Evolutionary conservation across 1,140 invertebrate genomes (phyloP).

Genomic region (Magallana ariakensis): DNA sequence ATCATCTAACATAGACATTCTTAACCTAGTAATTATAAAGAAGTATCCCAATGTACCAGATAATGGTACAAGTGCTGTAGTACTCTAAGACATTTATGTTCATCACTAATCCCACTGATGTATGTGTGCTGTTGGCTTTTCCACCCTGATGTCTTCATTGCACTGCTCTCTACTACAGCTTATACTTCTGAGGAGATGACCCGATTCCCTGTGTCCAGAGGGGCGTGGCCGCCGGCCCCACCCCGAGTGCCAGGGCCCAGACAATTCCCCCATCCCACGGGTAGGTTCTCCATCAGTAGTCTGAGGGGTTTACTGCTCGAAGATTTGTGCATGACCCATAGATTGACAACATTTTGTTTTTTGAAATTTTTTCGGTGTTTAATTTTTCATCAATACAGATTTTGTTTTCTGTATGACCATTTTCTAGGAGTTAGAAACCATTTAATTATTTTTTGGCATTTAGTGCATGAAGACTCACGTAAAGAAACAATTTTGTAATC

Average conservation of each 20-base stretch:
- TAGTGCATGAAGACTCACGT: no score
- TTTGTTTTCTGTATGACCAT: no score
- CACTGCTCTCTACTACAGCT: conserved; percentile 30
- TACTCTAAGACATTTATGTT: not conserved
- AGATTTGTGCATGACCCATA: conserved; percentile 4
- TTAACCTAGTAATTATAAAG: no score
- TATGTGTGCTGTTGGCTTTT: conserved; percentile 4
- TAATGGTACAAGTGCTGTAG: no score
- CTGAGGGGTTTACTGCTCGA: not conserved
- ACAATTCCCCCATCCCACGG: conserved; percentile 19
- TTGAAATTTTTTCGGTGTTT: not conserved
- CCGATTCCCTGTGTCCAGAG: conserved; percentile 9
- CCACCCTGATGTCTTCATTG: conserved; percentile 14
- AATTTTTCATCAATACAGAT: not conserved
- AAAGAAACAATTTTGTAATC: no score
- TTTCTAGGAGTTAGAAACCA: no score
- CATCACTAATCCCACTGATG: not conserved
- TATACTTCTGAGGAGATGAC: conserved; percentile 35
- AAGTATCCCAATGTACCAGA: no score
- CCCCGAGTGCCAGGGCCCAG: conserved; percentile 26
- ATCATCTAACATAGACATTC: no score
- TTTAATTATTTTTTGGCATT: no score
- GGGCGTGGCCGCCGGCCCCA: conserved; percentile 17
- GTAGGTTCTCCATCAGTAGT: conserved; percentile 14
- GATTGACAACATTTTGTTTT: not conserved